A percentile compares a stretch with the other conserved stretches of the same genome.
These are phyloP conservation scores for Coenonympha arcania DNA, from an alignment of 2,888 invertebrate species.

Conservation along the genomic window DNA sequence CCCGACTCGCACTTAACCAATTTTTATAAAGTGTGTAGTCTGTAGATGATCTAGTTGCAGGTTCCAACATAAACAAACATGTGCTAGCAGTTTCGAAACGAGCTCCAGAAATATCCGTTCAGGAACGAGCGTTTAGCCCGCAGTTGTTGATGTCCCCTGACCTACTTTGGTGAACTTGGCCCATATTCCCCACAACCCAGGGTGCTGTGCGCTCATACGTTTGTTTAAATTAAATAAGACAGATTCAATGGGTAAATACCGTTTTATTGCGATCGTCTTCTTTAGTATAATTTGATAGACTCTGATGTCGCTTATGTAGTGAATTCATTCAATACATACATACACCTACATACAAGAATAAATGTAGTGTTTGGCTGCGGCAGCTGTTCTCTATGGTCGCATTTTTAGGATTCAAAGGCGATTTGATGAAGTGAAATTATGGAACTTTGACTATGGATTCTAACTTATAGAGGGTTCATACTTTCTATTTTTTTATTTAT, in stretches of 20 bases:
- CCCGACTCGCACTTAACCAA: too few relatives aligned
- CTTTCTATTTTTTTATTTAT: too few relatives aligned
- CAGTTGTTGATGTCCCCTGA: slow-evolving; percentile 57
- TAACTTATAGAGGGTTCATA: too few relatives aligned
- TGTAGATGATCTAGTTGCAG: slow-evolving; percentile 12
- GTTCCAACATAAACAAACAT: slow-evolving; percentile 22
- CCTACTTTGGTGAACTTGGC: slow-evolving; percentile 65
- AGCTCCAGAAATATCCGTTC: slow-evolving; percentile 49
- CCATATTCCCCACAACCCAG: slow-evolving; percentile 48
- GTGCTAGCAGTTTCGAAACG: slow-evolving; percentile 27
- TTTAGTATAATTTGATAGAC: neutral
- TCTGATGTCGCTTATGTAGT: too few relatives aligned
- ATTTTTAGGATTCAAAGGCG: neutral
- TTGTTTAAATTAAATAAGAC: slow-evolving; percentile 28
- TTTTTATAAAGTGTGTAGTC: neutral
- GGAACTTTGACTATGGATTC: too few relatives aligned
- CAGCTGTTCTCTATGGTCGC: neutral
- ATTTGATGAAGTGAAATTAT: too few relatives aligned
- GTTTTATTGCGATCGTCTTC: neutral
- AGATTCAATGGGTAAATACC: neutral
- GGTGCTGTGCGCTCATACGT: slow-evolving; percentile 3
- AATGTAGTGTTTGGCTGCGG: neutral
- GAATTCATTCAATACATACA: too few relatives aligned
- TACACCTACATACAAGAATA: too few relatives aligned
- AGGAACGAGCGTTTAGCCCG: slow-evolving; percentile 45